Base-by-base conservation (phyloP, 92 coral and sea anemone genomes). In the Actinernus sp. region DNA sequence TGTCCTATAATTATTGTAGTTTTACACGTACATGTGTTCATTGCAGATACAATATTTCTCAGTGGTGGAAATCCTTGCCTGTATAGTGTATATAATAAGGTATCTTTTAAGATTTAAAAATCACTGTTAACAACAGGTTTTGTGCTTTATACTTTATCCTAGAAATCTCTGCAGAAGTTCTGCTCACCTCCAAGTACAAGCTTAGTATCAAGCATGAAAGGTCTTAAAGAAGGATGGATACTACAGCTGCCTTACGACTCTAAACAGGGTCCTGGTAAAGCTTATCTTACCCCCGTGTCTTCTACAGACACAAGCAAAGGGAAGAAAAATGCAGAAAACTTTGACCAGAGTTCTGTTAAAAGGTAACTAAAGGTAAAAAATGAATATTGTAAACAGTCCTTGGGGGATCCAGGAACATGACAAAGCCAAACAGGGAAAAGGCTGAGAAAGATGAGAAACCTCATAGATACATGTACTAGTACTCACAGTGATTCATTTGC, bases 141-240 rank as follows among this genome's bases (percentile, higher is more conserved):
- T 47, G 17, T 5, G 17, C 19, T 69, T 22, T 28, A 19, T 28
- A 13, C 14, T 36, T 36, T 45, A 4, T 55, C 37, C 31, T 29
- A 90, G 96, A 90, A 90, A 81, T 61, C 96, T 10, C 40, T 85
- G 43, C 96, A 85, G 43, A 90, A 66, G 76, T 82, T 67, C 36
- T 90, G 96, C 49, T 52, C 56, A 11, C 10, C 12, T 1, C 13
- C 47, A 14, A 61, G 19, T 2, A 47, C 63, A 1, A 9, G 63
- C 2, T 9, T 4, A 4, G 8, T 14, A 14, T 7, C 52, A 6
- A 49, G 73, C 26, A 71, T 63, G 17, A 90, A 85, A 36, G 43
- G 55, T 13, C 38, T 36, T 7, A 90, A 80, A 33, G 96, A 90
- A 26, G 96, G 96, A 9, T 90, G 96, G 96, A 74, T 90, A 1